phyloP scores from a whole-genome alignment of 2,113 vertebrate genomes.

The Penelope pileata region DNA sequence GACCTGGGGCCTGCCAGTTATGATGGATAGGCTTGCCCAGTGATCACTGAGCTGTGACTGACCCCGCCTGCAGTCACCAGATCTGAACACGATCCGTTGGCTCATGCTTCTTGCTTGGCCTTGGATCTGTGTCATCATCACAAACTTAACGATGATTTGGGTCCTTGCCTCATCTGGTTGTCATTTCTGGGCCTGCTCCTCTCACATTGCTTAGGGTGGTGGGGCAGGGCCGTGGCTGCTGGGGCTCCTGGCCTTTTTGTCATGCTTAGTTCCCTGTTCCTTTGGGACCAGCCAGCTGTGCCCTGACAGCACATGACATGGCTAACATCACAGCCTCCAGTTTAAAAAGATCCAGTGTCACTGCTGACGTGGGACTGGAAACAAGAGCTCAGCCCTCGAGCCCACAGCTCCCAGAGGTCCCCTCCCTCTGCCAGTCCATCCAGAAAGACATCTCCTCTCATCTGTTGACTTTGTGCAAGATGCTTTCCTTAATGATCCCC shows the following conservation, averaged over 20 bases:
- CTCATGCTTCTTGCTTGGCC: not conserved
- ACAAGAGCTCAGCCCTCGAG: not conserved
- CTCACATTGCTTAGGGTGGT: not conserved
- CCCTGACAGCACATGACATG: fast-evolving
- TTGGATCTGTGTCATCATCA: not conserved
- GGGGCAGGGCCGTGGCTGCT: not conserved
- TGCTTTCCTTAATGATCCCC: not conserved
- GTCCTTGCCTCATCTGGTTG: not conserved
- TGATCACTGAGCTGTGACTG: not conserved
- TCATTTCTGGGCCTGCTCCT: not conserved
- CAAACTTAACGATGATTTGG: not conserved
- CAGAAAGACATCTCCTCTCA: not conserved
- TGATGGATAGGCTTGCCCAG: not conserved
- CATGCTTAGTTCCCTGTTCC: not conserved
- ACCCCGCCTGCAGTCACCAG: not conserved
- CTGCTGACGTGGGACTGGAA: not conserved
- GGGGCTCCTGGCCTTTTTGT: not conserved
- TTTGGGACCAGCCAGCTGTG: not conserved
- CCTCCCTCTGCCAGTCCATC: fast-evolving
- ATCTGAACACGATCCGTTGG: not conserved
- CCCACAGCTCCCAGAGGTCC: not conserved
- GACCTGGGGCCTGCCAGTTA: not conserved
- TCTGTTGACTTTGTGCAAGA: not conserved
- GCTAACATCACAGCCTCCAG: not conserved
- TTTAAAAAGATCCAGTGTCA: not conserved